Percentiles rank a stretch among this genome's conserved stretches.
Conservation (phyloP, 2,797 vertebrate genomes). For the Malurus splendens region DNA sequence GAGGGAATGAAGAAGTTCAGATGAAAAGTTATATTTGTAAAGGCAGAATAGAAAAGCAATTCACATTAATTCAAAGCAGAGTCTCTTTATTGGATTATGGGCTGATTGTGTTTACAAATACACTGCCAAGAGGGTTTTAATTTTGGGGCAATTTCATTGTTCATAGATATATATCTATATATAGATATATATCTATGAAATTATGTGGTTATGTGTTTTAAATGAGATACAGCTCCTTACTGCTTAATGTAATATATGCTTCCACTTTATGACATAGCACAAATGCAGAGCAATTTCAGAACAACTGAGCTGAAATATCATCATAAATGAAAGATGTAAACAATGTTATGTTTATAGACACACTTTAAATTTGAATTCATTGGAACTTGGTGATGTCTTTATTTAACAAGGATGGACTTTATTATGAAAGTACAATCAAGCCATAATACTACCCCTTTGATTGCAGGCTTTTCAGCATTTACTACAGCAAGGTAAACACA, state of each 20-base stretch:
- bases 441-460: neutral
- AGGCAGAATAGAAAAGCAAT: conserved; percentile 55
- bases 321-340: conserved; percentile 74
- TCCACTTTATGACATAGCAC: conserved; percentile 69
- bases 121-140: conserved; percentile 81
- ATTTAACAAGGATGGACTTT: conserved; percentile 52
- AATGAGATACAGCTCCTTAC: conserved; percentile 73
- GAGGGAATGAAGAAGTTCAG: conserved; percentile 50
- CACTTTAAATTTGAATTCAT: conserved; percentile 61
- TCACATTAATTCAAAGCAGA: conserved; percentile 75
- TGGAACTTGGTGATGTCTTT: conserved; percentile 35
- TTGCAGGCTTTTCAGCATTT: conserved; percentile 11
- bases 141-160: conserved; percentile 81
- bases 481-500: neutral
- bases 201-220: conserved; percentile 79
- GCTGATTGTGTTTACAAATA: conserved; percentile 84
- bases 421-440: conserved; percentile 35
- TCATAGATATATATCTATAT: conserved; percentile 76
- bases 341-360: conserved; percentile 63
- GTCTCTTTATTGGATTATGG: conserved; percentile 78
- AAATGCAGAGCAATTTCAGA: conserved; percentile 68
- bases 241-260: conserved; percentile 71
- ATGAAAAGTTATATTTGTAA: conserved; percentile 66
- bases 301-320: conserved; percentile 70
- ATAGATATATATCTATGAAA: conserved; percentile 80